These are phyloP conservation scores for Erpetoichthys calabaricus DNA, from an alignment of 2,797 vertebrate genomes.

Conservation along the genomic window DNA sequence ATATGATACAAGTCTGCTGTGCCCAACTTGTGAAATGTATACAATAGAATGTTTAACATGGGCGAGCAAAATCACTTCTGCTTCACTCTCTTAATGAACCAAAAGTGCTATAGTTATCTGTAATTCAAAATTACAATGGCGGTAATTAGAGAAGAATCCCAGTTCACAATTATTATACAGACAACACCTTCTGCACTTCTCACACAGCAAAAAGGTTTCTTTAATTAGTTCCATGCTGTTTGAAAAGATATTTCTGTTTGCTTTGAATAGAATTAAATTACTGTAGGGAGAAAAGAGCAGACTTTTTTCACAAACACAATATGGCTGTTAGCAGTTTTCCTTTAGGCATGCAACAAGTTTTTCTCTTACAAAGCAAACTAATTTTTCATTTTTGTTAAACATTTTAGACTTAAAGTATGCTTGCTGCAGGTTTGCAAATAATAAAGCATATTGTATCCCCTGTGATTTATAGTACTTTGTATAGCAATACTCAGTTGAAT, in stretches of 20 bases:
- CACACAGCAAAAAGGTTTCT: background rate
- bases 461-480: too few relatives aligned
- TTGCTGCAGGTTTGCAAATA: too few relatives aligned
- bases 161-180: constrained; percentile 24
- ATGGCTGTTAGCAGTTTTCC: constrained; percentile 3
- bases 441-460: too few relatives aligned
- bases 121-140: constrained; percentile 37
- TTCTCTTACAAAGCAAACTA: too few relatives aligned
- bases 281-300: constrained; percentile 10
- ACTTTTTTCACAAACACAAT: constrained; percentile 15
- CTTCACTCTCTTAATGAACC: constrained; percentile 13
- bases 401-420: too few relatives aligned
- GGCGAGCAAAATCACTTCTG: constrained; percentile 28
- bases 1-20: constrained; percentile 26
- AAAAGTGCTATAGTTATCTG: constrained; percentile 23
- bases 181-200: constrained; percentile 5
- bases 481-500: too few relatives aligned
- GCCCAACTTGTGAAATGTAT: constrained; percentile 30
- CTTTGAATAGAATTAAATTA: constrained; percentile 14
- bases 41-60: constrained; percentile 22
- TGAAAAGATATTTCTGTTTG: constrained; percentile 13
- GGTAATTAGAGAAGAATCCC: constrained; percentile 31
- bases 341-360: too few relatives aligned
- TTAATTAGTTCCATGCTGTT: constrained; percentile 24
- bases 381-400: too few relatives aligned